Evolutionary conservation across 2,888 invertebrate species (phyloP), one percentile per base, ranked within the genome.

Genomic region (Molanna angustata): DNA sequence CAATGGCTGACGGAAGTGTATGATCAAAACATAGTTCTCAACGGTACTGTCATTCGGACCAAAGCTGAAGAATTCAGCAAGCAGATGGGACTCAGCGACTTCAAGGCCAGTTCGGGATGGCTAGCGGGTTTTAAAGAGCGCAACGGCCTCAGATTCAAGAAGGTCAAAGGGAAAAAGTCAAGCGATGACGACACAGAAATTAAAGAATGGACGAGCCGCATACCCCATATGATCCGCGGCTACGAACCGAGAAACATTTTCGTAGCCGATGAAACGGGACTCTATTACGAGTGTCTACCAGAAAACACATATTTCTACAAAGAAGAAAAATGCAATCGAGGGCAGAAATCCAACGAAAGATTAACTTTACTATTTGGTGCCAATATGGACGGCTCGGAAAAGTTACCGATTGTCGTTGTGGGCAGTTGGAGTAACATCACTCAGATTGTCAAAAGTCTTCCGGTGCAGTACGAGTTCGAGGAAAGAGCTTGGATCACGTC

Each of bases 31-130:
- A 20, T 41, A 4, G 2, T 41, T 7, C 41, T 41, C 21, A 41
- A 41, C 18, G 41, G 41, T 9, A 21, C 41, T 6, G 41, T 41
- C 2, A 41, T 41, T 21, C 14, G 41, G 13, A 41, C 4, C 2
- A 41, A 41, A 41, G 41, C 41, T 3, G 21, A 41, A 17, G 41
- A 41, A 21, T 41, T 41, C 18, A 21, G 41, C 7, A 21, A 41
- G 13, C 20, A 41, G 18, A 41, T 41, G 41, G 41, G 41, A 11
- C 13, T 41, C n/a, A 41, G 13, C 21, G 41, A 41, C 18, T 41
- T 41, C 21, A 41, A 41, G n/a, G 41, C 41, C 3, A 41, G 41
- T 13, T 41, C 41, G 2, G 41, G 41, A 20, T 41, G 41, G 41
- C 13, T 41, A 13, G 21, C 21, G 13, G 41, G 41, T 3, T 41